Evolutionary conservation across 2,888 invertebrate species (phyloP).

Genomic region (Chymomyza amoena): DNA sequence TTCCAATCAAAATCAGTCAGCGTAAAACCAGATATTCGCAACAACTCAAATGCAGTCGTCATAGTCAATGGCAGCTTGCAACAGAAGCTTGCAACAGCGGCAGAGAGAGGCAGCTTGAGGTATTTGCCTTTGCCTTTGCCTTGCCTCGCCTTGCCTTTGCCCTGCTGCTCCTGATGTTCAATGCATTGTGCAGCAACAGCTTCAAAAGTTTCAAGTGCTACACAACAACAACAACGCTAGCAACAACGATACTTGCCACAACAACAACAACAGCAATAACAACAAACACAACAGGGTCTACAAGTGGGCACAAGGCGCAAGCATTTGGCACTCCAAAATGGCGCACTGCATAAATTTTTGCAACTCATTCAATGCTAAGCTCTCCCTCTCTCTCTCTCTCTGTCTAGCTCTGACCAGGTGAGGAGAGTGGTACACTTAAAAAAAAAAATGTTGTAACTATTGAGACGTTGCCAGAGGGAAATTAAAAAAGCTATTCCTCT

Average conservation of each 20-base stretch:
- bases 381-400: background rate
- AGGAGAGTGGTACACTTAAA: background rate
- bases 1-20: slow-evolving; percentile 71
- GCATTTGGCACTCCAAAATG: slow-evolving; percentile 5
- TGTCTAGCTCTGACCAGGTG: background rate
- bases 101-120: background rate
- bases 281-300: slow-evolving; percentile 18
- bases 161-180: slow-evolving; percentile 13
- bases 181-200: slow-evolving; percentile 16
- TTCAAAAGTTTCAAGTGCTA: slow-evolving; percentile 11
- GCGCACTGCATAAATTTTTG: slow-evolving; percentile 8
- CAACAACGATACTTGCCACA: background rate
- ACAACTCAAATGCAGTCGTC: slow-evolving; percentile 57
- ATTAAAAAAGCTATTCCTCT: too few relatives aligned
- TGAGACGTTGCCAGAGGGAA: too few relatives aligned
- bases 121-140: slow-evolving; percentile 1
- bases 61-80: slow-evolving; percentile 5
- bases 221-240: background rate
- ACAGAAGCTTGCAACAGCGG: background rate
- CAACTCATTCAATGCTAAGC: background rate
- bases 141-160: slow-evolving; percentile 5
- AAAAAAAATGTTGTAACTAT: background rate
- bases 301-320: background rate
- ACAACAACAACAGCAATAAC: slow-evolving; percentile 10
- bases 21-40: slow-evolving; percentile 66